These are phyloP conservation scores for Pemphigus obesinymphae DNA, from an alignment of 1,140 invertebrate species.

Conservation along the genomic window DNA sequence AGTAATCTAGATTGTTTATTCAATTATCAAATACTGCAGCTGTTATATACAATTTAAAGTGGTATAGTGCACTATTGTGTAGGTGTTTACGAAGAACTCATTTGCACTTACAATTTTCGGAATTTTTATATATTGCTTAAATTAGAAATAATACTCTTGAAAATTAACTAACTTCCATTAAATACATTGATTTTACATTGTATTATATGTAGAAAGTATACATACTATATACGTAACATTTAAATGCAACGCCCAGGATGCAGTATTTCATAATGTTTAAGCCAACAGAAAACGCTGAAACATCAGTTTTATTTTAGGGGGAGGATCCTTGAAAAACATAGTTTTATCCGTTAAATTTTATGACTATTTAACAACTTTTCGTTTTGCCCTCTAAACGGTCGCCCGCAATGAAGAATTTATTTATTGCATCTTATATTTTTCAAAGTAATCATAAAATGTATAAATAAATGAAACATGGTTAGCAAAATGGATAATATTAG, in stretches of 20 bases:
- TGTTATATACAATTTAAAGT: neutral
- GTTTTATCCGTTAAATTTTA: conserved; percentile 8
- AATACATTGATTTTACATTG: neutral
- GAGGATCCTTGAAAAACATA: neutral
- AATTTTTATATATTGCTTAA: neutral
- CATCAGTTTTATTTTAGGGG: neutral
- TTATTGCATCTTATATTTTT: neutral
- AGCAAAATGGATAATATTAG: neutral
- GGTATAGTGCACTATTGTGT: neutral
- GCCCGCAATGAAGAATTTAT: neutral
- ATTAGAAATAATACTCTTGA: neutral
- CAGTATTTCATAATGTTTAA: too few species aligned
- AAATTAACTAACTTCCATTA: neutral
- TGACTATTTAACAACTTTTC: conserved; percentile 19
- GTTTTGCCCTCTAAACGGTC: neutral
- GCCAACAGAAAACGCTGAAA: neutral
- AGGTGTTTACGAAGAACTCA: neutral
- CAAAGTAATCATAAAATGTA: neutral
- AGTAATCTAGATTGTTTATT: too few species aligned
- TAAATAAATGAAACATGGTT: neutral
- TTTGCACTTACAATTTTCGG: neutral
- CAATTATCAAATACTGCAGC: too few species aligned
- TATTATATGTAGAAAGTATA: neutral
- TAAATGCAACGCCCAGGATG: neutral
- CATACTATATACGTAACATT: too few species aligned